Evolutionary conservation across 2,797 vertebrate genomes (phyloP).

Genomic region (Tympanoctomys barrerae): DNA sequence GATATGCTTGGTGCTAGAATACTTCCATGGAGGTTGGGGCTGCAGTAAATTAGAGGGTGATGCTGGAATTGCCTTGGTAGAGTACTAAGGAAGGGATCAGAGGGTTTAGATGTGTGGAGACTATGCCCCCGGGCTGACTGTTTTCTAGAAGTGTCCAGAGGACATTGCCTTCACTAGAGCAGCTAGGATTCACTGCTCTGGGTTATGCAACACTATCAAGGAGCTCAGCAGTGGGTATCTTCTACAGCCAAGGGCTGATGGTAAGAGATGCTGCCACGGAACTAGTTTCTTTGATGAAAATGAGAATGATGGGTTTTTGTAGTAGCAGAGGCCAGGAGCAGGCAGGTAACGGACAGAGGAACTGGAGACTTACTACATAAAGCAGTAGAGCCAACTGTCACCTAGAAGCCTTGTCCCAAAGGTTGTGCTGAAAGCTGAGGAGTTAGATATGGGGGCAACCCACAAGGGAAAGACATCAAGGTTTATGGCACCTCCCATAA

Average conservation of each 20-base stretch:
- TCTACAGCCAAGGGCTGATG: not conserved
- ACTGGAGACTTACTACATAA: not conserved
- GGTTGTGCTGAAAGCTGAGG: not conserved
- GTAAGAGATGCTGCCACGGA: not conserved
- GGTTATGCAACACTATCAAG: not conserved
- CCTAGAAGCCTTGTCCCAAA: not conserved
- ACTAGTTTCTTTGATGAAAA: not conserved
- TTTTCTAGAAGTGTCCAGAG: conserved; percentile 1
- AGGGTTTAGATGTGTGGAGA: not conserved
- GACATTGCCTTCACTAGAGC: not conserved
- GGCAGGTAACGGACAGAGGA: not conserved
- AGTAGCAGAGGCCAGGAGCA: not conserved
- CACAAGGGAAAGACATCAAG: not conserved
- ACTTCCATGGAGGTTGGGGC: not conserved
- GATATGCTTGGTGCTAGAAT: not conserved
- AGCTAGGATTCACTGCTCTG: not conserved
- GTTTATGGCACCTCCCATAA: not conserved
- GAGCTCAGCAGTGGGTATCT: not conserved
- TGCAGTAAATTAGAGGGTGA: not conserved
- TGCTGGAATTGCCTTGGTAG: not conserved
- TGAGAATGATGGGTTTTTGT: not conserved
- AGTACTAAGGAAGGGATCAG: not conserved
- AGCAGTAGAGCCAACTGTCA: not conserved
- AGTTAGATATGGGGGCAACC: not conserved
- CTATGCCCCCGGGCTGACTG: not conserved